These are phyloP conservation scores for Pseudochirops corinnae DNA, from an alignment of 2,797 vertebrate genomes.

Conservation along the genomic window DNA sequence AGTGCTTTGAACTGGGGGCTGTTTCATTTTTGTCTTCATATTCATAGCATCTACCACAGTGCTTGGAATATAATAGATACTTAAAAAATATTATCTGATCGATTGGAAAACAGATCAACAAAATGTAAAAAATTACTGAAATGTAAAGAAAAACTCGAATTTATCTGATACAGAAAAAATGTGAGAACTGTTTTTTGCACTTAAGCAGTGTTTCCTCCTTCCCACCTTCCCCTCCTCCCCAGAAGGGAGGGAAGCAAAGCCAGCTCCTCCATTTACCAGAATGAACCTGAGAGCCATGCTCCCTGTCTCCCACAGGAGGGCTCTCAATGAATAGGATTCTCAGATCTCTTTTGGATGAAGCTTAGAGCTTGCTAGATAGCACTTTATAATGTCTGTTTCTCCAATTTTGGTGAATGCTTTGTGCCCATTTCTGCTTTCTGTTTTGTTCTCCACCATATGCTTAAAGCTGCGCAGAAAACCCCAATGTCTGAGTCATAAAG, in stretches of 20 bases:
- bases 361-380: not conserved
- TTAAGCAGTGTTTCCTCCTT: not conserved
- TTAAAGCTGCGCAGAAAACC: not conserved
- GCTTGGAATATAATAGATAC: not conserved
- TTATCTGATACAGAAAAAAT: not conserved
- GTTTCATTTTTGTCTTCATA: not conserved
- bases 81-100: not conserved
- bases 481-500: not conserved
- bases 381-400: not conserved
- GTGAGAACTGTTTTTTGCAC: not conserved
- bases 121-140: not conserved
- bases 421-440: not conserved
- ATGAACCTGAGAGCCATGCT: not conserved
- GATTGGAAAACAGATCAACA: not conserved
- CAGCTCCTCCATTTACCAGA: not conserved
- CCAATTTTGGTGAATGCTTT: not conserved
- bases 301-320: not conserved
- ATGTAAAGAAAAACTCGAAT: not conserved
- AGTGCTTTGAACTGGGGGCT: not conserved
- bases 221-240: not conserved
- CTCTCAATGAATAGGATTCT: not conserved
- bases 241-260: not conserved
- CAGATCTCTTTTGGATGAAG: not conserved
- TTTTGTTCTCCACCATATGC: not conserved
- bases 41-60: not conserved